Evolutionary conservation across 2,888 invertebrate species (phyloP).

Genomic region (Plagodis pulveraria): DNA sequence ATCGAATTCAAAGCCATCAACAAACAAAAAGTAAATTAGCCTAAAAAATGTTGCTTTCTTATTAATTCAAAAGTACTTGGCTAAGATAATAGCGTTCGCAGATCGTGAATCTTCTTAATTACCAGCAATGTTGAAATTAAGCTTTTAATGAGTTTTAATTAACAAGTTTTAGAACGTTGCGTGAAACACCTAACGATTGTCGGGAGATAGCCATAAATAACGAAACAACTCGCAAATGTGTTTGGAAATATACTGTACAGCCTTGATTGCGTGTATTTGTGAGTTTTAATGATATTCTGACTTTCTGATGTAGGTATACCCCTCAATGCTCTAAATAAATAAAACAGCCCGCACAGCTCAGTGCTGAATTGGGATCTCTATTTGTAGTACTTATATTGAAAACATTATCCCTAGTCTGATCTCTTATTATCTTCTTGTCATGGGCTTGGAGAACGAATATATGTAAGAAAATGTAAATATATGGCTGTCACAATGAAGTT

Average conservation of each 20-base stretch:
- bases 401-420: no score
- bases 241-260: constrained; percentile 14
- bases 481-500: no score
- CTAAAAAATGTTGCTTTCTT: constrained; percentile 60
- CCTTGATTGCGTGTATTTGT: constrained; percentile 10
- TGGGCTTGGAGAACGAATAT: no score
- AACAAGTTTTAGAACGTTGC: constrained; percentile 73
- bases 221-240: constrained; percentile 25
- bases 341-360: neutral
- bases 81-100: constrained; percentile 74
- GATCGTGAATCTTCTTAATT: constrained; percentile 82
- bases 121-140: constrained; percentile 80
- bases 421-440: no score
- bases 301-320: constrained; percentile 11
- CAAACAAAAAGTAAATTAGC: constrained; percentile 21
- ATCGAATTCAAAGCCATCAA: constrained; percentile 1
- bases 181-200: constrained; percentile 65
- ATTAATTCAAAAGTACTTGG: constrained; percentile 69
- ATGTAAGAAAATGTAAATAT: no score
- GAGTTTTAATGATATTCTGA: constrained; percentile 21
- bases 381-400: no score
- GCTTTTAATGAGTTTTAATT: constrained; percentile 82
- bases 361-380: neutral
- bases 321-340: neutral
- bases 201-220: constrained; percentile 31